These are phyloP conservation scores for Tridacna crocea DNA, from an alignment of 2,888 invertebrate genomes.

Conservation along the genomic window DNA sequence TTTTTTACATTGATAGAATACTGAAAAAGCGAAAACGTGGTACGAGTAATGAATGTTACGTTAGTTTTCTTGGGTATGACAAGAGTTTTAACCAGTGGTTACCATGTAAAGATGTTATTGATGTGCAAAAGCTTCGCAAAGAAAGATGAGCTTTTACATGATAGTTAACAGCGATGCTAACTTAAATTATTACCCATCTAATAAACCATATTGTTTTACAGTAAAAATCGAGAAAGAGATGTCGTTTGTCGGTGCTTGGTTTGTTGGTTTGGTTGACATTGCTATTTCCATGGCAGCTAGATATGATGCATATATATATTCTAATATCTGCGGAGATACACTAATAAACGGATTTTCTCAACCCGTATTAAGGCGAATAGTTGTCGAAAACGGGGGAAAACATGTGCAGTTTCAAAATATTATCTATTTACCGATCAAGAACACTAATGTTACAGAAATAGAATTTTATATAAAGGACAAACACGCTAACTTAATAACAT, in stretches of 20 bases:
- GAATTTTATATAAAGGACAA: slow-evolving; percentile 36
- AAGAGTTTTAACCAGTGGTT: slow-evolving; percentile 38
- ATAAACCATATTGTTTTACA: slow-evolving; percentile 27
- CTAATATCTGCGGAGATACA: slow-evolving; percentile 32
- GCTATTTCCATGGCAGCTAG: not conserved
- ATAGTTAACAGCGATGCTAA: slow-evolving; percentile 29
- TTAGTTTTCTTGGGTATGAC: slow-evolving; percentile 32
- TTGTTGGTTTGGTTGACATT: slow-evolving; percentile 25
- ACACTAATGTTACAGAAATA: slow-evolving; percentile 24
- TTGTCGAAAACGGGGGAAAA: not conserved
- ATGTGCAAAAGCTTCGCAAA: not conserved
- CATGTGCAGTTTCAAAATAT: slow-evolving; percentile 1
- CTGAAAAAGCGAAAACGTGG: slow-evolving; percentile 24
- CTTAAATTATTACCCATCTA: slow-evolving; percentile 23
- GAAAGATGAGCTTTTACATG: slow-evolving; percentile 32
- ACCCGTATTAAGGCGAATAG: slow-evolving; percentile 32
- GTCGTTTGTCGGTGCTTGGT: slow-evolving; percentile 2
- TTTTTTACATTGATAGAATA: slow-evolving; percentile 28
- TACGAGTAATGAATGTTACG: slow-evolving; percentile 25
- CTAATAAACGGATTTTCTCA: slow-evolving; percentile 27
- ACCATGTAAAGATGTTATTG: slow-evolving; percentile 3
- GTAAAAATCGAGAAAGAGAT: slow-evolving; percentile 16
- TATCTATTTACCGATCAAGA: slow-evolving; percentile 30
- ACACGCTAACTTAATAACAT: slow-evolving; percentile 16
- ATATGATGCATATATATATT: slow-evolving; percentile 25